Evolutionary conservation across 2,797 vertebrate species (phyloP).

Genomic region (Meda fulgida): DNA sequence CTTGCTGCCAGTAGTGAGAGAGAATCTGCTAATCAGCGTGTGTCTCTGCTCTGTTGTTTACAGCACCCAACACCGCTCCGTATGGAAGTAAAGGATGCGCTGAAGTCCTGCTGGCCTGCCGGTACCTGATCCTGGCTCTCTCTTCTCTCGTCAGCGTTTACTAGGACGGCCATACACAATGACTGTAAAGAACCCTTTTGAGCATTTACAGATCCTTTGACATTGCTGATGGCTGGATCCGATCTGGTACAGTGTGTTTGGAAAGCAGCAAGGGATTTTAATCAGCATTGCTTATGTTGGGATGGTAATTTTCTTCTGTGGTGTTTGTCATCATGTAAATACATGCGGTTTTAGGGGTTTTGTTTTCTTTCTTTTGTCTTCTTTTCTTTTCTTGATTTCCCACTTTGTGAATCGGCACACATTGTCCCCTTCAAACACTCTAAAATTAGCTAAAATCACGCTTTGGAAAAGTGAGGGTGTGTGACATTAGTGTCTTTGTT

Average conservation of each 20-base stretch:
- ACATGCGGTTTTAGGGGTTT: slow-evolving; percentile 82
- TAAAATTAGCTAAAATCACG: slow-evolving; percentile 65
- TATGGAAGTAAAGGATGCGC: slow-evolving; percentile 92
- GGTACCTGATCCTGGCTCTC: slow-evolving; percentile 92
- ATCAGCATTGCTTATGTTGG: slow-evolving; percentile 88
- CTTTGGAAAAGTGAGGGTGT: slow-evolving; percentile 82
- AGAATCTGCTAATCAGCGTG: slow-evolving; percentile 63
- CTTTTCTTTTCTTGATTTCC: slow-evolving; percentile 74
- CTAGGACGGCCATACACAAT: slow-evolving; percentile 90
- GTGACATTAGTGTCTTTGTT: slow-evolving; percentile 81
- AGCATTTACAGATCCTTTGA: slow-evolving; percentile 92
- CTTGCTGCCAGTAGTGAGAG: slow-evolving; percentile 59
- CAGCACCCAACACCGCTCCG: slow-evolving; percentile 96
- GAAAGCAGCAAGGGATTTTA: slow-evolving; percentile 87
- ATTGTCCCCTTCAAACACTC: slow-evolving; percentile 86
- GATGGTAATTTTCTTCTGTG: slow-evolving; percentile 83
- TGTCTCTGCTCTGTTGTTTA: slow-evolving; percentile 76
- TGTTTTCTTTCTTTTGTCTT: slow-evolving; percentile 70
- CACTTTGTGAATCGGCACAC: slow-evolving; percentile 91
- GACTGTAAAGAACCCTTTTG: slow-evolving; percentile 87
- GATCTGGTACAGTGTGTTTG: slow-evolving; percentile 92
- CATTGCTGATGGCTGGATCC: slow-evolving; percentile 91
- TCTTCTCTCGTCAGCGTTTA: slow-evolving; percentile 94
- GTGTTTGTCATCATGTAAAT: slow-evolving; percentile 91
- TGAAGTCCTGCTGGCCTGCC: slow-evolving; percentile 90